Base-by-base conservation (phyloP, 2,888 invertebrate species). In the Rapana venosa region DNA sequence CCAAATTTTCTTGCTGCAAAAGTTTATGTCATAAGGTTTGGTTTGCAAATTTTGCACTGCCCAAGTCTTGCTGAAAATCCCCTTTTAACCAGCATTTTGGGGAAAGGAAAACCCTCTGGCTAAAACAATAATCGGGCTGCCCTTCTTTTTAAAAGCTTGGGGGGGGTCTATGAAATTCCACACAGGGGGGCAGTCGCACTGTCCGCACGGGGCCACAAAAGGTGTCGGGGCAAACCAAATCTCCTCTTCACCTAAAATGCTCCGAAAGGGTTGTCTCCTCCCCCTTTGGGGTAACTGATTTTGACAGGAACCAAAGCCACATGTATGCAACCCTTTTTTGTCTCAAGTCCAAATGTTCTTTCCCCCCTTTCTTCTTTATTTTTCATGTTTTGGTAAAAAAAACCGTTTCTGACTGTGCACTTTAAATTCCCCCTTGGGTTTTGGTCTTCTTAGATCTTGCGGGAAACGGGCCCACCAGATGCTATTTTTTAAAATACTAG, bases 131-230 rank as follows among this genome's bases (percentile, higher is more conserved):
- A 47, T 74, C 66, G 30, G 1, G 30, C 22, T 35, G n/a, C 15
- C 81, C 6, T 20, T 26, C 20, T 36, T 1, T n/a, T 17, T n/a
- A n/a, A n/a, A n/a, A n/a, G n/a, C n/a, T n/a, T n/a, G n/a, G n/a
- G 4, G 20, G 22, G 22, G 47, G 26, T 87, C 74, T 15, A 89
- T 66, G 17, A 91, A 84, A 87, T 58, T n/a, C 91, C 91, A 81
- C 91, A 91, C n/a, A 36, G 26, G 26, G 13, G 70, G 61, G 81
- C 88, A 88, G 35, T 81, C 79, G 22, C 17, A 15, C 61, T 79
- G 81, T 58, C 88, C 88, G 13, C 88, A n/a, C n/a, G n/a, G n/a
- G n/a, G n/a, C n/a, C n/a, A n/a, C n/a, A n/a, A n/a, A 88, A 1
- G 88, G 88, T 22, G 88, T 88, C 32, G 30, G 77, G 13, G 47